These are phyloP conservation scores for Portunus trituberculatus DNA, from an alignment of 1,140 invertebrate genomes.

Conservation along the genomic window DNA sequence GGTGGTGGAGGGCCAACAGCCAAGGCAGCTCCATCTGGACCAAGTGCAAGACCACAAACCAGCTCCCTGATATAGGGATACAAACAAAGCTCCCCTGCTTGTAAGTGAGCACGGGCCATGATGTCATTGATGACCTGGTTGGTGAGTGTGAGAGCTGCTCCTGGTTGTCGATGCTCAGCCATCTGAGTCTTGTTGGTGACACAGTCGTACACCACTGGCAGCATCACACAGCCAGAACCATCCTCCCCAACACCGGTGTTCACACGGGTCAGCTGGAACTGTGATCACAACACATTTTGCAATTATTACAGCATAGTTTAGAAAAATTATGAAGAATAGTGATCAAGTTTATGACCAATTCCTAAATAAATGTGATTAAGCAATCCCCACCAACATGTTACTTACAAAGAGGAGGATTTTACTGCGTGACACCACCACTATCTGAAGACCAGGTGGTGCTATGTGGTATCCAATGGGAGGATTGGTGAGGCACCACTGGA, in stretches of 20 bases:
- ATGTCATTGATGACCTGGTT: slow-evolving; percentile 76
- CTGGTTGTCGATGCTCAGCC: slow-evolving; percentile 88
- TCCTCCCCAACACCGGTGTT: slow-evolving; percentile 84
- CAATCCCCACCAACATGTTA: slow-evolving; percentile 75
- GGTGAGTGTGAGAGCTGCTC: slow-evolving; percentile 77
- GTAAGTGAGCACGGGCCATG: slow-evolving; percentile 67
- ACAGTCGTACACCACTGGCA: slow-evolving; percentile 94
- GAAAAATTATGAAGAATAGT: slow-evolving; percentile 5
- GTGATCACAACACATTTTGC: slow-evolving; percentile 78
- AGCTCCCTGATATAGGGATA: slow-evolving; percentile 74
- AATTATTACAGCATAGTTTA: neutral
- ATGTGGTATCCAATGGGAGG: slow-evolving; percentile 92
- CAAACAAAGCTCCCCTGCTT: slow-evolving; percentile 67
- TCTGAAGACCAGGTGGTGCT: slow-evolving; percentile 91
- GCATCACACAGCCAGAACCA: slow-evolving; percentile 89
- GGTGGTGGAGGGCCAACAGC: slow-evolving; percentile 50
- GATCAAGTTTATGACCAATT: neutral
- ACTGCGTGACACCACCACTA: slow-evolving; percentile 89
- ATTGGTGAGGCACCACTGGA: slow-evolving; percentile 94
- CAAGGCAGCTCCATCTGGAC: slow-evolving; percentile 68
- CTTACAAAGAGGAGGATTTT: slow-evolving; percentile 95
- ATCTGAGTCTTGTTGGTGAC: slow-evolving; percentile 91
- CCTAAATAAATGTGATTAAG: neutral
- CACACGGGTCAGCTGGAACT: slow-evolving; percentile 92
- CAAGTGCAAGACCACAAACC: slow-evolving; percentile 68